Conservation (phyloP, 2,888 invertebrate genomes). For the Sinelater perroti region DNA sequence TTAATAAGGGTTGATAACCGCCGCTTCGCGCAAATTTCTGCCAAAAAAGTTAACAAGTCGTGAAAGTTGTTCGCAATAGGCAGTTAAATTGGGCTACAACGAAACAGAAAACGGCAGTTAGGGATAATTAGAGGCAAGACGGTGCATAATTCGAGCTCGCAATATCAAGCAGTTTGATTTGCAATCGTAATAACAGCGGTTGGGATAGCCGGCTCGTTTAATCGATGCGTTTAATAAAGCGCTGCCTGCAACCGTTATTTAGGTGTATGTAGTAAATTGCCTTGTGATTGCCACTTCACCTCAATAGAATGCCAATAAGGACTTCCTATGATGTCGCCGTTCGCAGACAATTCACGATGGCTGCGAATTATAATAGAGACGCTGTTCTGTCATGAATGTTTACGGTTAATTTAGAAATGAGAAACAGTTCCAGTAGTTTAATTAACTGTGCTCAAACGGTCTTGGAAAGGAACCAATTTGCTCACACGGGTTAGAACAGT, state of each 20-base stretch:
- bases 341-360: conserved; percentile 40
- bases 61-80: too few relatives aligned
- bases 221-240: conserved; percentile 24
- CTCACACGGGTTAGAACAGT: conserved; percentile 26
- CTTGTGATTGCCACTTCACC: conserved; percentile 44
- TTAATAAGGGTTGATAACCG: too few relatives aligned
- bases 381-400: conserved; percentile 38
- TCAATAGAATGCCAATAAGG: conserved; percentile 48
- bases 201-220: conserved; percentile 20
- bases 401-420: conserved; percentile 35
- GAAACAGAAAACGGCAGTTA: background rate
- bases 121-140: conserved; percentile 9
- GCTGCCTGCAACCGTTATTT: conserved; percentile 41
- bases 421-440: conserved; percentile 34
- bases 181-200: conserved; percentile 21
- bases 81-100: too few relatives aligned
- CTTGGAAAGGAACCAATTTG: conserved; percentile 32
- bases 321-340: conserved; percentile 41
- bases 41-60: too few relatives aligned
- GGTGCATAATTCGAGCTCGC: conserved; percentile 1
- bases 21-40: too few relatives aligned
- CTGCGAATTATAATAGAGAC: conserved; percentile 35
- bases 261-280: conserved; percentile 46
- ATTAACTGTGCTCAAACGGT: conserved; percentile 33
- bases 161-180: conserved; percentile 23